Conservation (phyloP, 2,113 vertebrate genomes). For the Plectropomus leopardus region DNA sequence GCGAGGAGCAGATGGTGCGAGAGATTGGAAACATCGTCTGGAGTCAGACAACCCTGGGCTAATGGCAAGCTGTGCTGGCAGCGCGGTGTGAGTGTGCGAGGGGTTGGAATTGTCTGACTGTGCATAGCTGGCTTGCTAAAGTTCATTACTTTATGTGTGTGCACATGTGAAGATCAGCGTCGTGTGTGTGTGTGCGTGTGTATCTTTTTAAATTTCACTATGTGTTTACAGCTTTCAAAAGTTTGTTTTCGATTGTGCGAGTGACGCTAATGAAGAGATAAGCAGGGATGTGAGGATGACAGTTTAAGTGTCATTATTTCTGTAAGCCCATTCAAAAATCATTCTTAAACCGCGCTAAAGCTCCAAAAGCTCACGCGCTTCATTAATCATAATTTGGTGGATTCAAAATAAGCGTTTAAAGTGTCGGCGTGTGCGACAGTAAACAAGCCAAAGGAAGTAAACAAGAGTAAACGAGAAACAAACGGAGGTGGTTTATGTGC, state of each 20-base stretch:
- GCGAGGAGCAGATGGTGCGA: slow-evolving; percentile 78
- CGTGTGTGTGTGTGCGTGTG: not conserved
- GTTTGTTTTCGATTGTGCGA: slow-evolving; percentile 10
- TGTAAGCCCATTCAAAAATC: slow-evolving; percentile 3
- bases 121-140: slow-evolving; percentile 51
- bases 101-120: slow-evolving; percentile 65
- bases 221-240: not conserved
- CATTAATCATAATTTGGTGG: slow-evolving; percentile 25
- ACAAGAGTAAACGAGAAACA: slow-evolving; percentile 19
- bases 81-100: slow-evolving; percentile 38
- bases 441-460: slow-evolving; percentile 37
- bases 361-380: not conserved
- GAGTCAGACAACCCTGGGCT: slow-evolving; percentile 72
- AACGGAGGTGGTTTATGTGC: slow-evolving; percentile 35
- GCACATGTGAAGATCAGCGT: slow-evolving; percentile 38
- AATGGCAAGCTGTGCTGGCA: slow-evolving; percentile 79
- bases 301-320: slow-evolving; percentile 12
- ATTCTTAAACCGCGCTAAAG: not conserved
- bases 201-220: not conserved
- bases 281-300: slow-evolving; percentile 20
- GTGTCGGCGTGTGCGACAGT: slow-evolving; percentile 1
- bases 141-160: slow-evolving; percentile 50
- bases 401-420: slow-evolving; percentile 10
- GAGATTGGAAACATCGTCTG: slow-evolving; percentile 79
- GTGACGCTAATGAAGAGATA: slow-evolving; percentile 48